A percentile compares a stretch with the other conserved stretches of the same genome.
Conservation (phyloP, 2,113 vertebrate species). For the Prunella himalayana region DNA sequence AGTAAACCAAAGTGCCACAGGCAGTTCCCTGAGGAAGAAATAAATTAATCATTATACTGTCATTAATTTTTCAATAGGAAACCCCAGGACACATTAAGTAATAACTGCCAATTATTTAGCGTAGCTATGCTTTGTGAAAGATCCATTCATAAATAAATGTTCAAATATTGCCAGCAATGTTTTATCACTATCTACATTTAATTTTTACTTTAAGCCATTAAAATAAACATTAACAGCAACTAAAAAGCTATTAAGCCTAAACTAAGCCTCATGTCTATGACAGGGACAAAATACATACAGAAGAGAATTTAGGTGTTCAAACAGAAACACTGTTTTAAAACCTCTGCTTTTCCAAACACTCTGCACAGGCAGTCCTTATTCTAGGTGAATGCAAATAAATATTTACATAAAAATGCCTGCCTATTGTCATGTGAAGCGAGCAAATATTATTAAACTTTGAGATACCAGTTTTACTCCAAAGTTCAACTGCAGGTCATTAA, state of each 20-base stretch:
- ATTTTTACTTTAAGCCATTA: background rate
- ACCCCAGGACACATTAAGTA: background rate
- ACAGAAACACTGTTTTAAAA: background rate
- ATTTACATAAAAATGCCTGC: background rate
- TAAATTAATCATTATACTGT: background rate
- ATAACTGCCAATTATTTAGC: background rate
- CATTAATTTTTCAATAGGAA: background rate
- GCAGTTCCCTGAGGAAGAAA: slow-evolving; percentile 79
- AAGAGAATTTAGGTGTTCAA: background rate
- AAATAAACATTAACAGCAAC: background rate
- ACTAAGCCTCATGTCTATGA: background rate
- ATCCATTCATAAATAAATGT: background rate
- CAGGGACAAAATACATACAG: background rate
- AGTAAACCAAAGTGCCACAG: slow-evolving; percentile 89
- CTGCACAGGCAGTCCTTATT: background rate
- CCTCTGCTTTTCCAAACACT: background rate
- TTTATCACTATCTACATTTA: background rate
- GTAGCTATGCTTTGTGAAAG: background rate
- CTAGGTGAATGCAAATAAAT: background rate
- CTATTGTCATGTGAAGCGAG: background rate
- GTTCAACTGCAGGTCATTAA: background rate
- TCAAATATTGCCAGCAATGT: background rate
- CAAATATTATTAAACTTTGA: background rate
- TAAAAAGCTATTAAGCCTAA: background rate
- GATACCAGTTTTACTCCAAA: background rate